These are phyloP conservation scores for Takifugu rubripes DNA, from an alignment of 2,797 vertebrate genomes.

Conservation along the genomic window DNA sequence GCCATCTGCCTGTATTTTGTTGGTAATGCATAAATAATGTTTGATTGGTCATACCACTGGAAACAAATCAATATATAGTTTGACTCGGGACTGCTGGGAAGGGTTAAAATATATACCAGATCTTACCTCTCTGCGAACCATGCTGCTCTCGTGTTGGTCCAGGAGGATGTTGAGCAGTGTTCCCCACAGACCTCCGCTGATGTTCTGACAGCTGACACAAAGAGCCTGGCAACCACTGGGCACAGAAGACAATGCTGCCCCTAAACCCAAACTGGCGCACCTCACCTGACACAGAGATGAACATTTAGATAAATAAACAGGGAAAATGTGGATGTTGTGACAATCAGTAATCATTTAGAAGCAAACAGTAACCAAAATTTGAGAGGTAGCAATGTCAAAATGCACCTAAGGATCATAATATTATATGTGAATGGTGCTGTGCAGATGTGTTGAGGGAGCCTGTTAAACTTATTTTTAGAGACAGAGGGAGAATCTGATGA, in stretches of 20 bases:
- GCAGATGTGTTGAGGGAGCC: slow-evolving; percentile 21
- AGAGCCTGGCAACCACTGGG: slow-evolving; percentile 86
- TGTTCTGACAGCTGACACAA: slow-evolving; percentile 92
- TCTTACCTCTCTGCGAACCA: slow-evolving; percentile 93
- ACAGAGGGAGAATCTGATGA: slow-evolving; percentile 22
- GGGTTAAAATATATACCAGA: too few species aligned
- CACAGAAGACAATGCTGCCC: slow-evolving; percentile 85
- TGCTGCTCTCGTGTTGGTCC: slow-evolving; percentile 91
- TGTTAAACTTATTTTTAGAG: slow-evolving; percentile 35
- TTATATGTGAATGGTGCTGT: not conserved
- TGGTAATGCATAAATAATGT: slow-evolving; percentile 57
- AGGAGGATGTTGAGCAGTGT: slow-evolving; percentile 91
- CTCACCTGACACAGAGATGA: slow-evolving; percentile 79
- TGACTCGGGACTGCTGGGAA: not conserved
- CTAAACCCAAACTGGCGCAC: slow-evolving; percentile 90
- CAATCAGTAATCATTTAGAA: not conserved
- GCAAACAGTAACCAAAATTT: not conserved
- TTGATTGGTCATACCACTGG: not conserved
- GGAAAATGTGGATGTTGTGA: not conserved
- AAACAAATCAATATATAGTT: not conserved
- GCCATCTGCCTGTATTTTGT: slow-evolving; percentile 76
- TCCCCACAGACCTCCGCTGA: slow-evolving; percentile 97
- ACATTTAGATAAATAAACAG: not conserved
- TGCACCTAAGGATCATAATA: not conserved
- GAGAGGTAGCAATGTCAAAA: slow-evolving; percentile 2